A percentile compares a stretch with the other conserved stretches of the same genome.
Evolutionary conservation across 2,888 invertebrate genomes (phyloP).

Genomic region (Cynaeus angustus): DNA sequence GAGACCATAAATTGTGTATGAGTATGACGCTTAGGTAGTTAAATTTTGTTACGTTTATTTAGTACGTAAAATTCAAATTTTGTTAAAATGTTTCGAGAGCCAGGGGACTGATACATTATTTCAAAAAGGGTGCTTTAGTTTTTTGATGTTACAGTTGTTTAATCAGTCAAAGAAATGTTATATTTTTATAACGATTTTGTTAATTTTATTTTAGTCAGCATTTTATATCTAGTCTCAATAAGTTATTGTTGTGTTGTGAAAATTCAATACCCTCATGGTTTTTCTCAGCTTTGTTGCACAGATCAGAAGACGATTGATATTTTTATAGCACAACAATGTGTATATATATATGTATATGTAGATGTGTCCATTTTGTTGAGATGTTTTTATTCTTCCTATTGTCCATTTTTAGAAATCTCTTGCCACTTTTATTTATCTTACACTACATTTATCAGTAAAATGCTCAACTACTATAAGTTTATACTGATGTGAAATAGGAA

Average conservation of each 20-base stretch:
- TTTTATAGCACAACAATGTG: constrained; percentile 30
- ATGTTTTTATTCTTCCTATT: constrained; percentile 35
- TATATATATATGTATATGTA: constrained; percentile 24
- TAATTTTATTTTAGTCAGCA: constrained; percentile 40
- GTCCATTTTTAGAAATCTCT: constrained; percentile 41
- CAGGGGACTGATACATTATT: constrained; percentile 43
- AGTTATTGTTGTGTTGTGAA: constrained; percentile 22
- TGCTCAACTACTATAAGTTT: constrained; percentile 45
- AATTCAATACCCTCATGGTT: constrained; percentile 9
- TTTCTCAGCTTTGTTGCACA: constrained; percentile 16
- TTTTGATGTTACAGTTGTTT: constrained; percentile 15
- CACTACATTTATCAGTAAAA: constrained; percentile 26
- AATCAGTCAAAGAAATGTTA: constrained; percentile 30
- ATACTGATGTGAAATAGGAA: constrained; percentile 35
- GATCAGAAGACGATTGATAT: constrained; percentile 3
- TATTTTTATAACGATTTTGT: constrained; percentile 49
- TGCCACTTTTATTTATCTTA: constrained; percentile 32
- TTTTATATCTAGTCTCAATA: constrained; percentile 46
- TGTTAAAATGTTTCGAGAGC: constrained; percentile 43
- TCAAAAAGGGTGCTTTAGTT: constrained; percentile 33
- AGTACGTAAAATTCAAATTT: constrained; percentile 23
- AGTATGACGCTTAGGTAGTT: constrained; percentile 77
- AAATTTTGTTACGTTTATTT: constrained; percentile 36
- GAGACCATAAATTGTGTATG: constrained; percentile 89
- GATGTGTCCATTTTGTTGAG: constrained; percentile 43